Conservation (phyloP, 2,113 vertebrate species). For the Hyla sarda region DNA sequence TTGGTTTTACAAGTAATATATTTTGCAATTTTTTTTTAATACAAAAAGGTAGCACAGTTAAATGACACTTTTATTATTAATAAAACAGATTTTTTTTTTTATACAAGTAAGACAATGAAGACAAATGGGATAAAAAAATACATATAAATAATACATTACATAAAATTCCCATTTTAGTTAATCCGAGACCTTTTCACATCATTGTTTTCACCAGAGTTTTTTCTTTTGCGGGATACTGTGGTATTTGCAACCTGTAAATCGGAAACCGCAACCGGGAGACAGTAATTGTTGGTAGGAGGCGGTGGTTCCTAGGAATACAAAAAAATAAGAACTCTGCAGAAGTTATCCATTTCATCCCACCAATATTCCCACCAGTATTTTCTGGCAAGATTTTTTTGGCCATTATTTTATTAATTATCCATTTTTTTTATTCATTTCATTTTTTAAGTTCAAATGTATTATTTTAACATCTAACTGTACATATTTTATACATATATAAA, state of each 20-base stretch:
- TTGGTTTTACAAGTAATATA: neutral
- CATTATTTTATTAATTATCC: too few relatives aligned
- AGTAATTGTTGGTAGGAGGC: constrained; percentile 81
- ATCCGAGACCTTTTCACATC: constrained; percentile 79
- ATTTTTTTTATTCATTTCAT: too few relatives aligned
- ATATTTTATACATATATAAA: too few relatives aligned
- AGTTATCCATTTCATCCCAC: neutral
- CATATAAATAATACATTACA: neutral
- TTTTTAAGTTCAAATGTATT: too few relatives aligned
- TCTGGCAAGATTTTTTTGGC: too few relatives aligned
- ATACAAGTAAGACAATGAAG: neutral
- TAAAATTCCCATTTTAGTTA: constrained; percentile 65
- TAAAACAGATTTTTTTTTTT: neutral
- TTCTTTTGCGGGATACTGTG: constrained; percentile 85
- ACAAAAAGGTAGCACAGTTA: neutral
- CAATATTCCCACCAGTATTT: too few relatives aligned
- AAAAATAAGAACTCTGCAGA: neutral
- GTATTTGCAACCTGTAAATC: constrained; percentile 65
- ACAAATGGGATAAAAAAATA: neutral
- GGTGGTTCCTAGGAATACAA: constrained; percentile 80
- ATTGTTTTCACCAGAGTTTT: constrained; percentile 73
- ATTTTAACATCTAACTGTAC: too few relatives aligned
- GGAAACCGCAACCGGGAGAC: constrained; percentile 71
- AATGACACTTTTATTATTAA: neutral
- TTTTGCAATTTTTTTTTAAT: neutral